Evolutionary conservation across 2,113 vertebrate genomes (phyloP).

Genomic region (Eretmochelys imbricata): DNA sequence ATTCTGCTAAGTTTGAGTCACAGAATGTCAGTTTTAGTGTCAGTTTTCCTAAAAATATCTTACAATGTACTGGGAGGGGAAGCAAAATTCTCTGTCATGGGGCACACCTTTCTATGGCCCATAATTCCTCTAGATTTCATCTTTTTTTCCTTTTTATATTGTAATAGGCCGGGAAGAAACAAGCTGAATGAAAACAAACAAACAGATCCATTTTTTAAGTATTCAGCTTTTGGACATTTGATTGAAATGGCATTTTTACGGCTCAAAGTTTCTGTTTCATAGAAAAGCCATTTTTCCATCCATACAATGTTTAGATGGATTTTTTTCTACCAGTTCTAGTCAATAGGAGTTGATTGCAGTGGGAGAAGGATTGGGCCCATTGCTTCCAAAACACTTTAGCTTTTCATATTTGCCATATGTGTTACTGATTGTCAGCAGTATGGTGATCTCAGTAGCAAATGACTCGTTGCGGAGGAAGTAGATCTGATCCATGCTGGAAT

Average conservation of each 20-base stretch:
- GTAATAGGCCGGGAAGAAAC: not conserved
- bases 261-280: too few species aligned
- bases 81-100: not conserved
- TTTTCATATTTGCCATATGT: not conserved
- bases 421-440: not conserved
- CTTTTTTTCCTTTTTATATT: not conserved
- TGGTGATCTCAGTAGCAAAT: not conserved
- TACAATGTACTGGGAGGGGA: too few species aligned
- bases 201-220: not conserved
- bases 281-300: not conserved
- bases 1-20: not conserved
- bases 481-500: not conserved
- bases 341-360: not conserved
- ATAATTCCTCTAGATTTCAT: not conserved
- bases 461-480: not conserved
- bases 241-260: not conserved
- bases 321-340: not conserved
- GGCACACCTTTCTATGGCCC: not conserved
- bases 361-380: not conserved
- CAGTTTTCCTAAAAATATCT: not conserved
- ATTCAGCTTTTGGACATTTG: not conserved
- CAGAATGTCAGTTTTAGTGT: not conserved
- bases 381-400: fast-evolving
- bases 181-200: not conserved
- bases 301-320: too few species aligned